Base-by-base conservation (phyloP, 1,140 invertebrate species). In the Lanistes nyassanus region DNA sequence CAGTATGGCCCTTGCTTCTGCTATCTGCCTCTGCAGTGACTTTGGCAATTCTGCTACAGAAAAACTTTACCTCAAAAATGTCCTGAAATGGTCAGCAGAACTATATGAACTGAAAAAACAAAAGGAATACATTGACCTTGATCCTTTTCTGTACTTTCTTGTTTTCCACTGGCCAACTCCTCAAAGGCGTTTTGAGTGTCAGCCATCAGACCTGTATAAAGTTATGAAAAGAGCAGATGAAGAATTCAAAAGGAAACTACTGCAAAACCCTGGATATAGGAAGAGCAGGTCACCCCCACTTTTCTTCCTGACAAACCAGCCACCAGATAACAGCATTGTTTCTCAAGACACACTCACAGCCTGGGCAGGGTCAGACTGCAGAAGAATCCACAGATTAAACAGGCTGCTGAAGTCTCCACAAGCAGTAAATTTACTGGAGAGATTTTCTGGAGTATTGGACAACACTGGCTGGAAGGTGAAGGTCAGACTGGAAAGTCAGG, bases 81-180 rank as follows among this genome's bases (percentile, higher is more conserved):
- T 72, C n/a, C 37, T 72, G 21, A 26, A 29, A 19, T 72, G 70
- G 70, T 72, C 70, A n/a, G 42, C 13, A 26, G 56, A 60, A 60
- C 21, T 72, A 19, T 72, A 36, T 34, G n/a, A n/a, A 36, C 58
- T 13, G 1, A 62, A 37, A 13, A 58, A 62, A n/a, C 70, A 53
- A 13, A 6, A 68, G 67, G 29, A 42, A 60, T 68, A 58, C 64
- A 62, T 79, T n/a, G 55, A 80, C 26, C 60, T 82, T 26, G 81
- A 82, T 71, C 64, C 79, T 3, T 82, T 67, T 58, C 55, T 82
- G 51, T 80, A 75, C 51, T 58, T 78, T 34, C 60, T 82, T 55
- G 70, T 80, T 66, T 73, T 82, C 23, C 76, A 82, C 36, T 82
- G 81, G 81, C 81, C 81, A 64, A 76, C 77, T 7, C 65, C 66